phyloP scores from a whole-genome alignment of 2,888 invertebrate species.

The Chesias legatella region DNA sequence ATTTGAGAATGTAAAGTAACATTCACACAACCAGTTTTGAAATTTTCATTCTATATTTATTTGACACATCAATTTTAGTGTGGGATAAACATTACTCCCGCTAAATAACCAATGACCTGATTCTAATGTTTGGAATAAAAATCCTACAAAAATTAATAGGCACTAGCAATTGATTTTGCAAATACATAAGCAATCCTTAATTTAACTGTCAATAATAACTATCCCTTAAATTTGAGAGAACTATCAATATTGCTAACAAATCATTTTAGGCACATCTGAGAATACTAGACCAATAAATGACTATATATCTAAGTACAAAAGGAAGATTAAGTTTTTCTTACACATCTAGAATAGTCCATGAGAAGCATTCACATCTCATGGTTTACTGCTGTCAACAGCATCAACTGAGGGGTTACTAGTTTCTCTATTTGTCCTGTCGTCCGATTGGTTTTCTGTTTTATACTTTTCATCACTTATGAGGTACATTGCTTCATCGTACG shows the following conservation, averaged over 20 bases:
- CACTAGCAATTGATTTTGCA: slow-evolving; percentile 14
- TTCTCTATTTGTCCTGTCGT: slow-evolving; percentile 63
- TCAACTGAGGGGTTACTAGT: slow-evolving; percentile 53
- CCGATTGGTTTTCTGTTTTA: slow-evolving; percentile 47
- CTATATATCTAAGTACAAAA: slow-evolving; percentile 74
- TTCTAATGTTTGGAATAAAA: not conserved
- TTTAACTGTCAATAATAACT: slow-evolving; percentile 8
- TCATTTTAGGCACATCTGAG: slow-evolving; percentile 73
- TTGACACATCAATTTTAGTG: not conserved
- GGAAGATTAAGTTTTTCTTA: slow-evolving; percentile 69
- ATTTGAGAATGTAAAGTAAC: not conserved
- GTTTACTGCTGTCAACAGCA: slow-evolving; percentile 57
- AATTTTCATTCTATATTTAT: no score
- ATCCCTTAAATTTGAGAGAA: slow-evolving; percentile 32
- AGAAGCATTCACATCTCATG: slow-evolving; percentile 41
- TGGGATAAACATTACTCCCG: no score
- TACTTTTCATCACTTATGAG: slow-evolving; percentile 72
- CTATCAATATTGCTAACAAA: slow-evolving; percentile 59
- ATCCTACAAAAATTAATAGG: not conserved
- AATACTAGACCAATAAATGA: slow-evolving; percentile 59
- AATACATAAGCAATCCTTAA: slow-evolving; percentile 17
- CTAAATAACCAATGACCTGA: not conserved
- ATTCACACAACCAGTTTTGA: no score
- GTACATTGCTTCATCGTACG: slow-evolving; percentile 83
- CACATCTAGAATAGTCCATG: slow-evolving; percentile 43